These are phyloP conservation scores for Istiophorus platypterus DNA, from an alignment of 2,113 vertebrate species.

Conservation along the genomic window DNA sequence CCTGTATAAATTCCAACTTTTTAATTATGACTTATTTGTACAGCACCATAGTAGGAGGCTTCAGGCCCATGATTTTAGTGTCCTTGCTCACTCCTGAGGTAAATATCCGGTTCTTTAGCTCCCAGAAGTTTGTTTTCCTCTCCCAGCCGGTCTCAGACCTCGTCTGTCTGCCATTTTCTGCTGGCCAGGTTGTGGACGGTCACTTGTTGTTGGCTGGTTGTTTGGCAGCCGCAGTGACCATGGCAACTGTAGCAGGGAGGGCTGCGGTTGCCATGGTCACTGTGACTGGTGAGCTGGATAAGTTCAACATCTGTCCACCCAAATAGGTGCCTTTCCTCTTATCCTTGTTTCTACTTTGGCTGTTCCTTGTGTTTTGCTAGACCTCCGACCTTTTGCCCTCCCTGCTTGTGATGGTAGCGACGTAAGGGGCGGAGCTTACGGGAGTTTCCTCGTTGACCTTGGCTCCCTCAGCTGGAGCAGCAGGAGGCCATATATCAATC, in stretches of 20 bases:
- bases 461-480: background rate
- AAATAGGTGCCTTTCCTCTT: background rate
- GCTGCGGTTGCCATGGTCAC: constrained; percentile 40
- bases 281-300: background rate
- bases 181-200: background rate
- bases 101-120: background rate
- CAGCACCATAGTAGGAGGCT: background rate
- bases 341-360: background rate
- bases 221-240: constrained; percentile 11
- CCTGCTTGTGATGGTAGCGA: background rate
- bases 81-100: background rate
- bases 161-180: constrained; percentile 10
- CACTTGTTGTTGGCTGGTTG: constrained; percentile 9
- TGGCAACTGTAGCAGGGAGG: too few relatives aligned
- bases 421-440: background rate
- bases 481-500: constrained; percentile 5
- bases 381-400: constrained; percentile 17
- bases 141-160: too few relatives aligned
- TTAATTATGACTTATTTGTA: background rate
- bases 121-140: too few relatives aligned
- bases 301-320: background rate
- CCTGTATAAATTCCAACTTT: too few relatives aligned
- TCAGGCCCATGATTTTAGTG: too few relatives aligned
- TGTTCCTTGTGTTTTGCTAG: background rate
- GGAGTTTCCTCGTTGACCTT: background rate